Percentiles rank a stretch among this genome's conserved stretches.
phyloP scores from a whole-genome alignment of 2,113 vertebrate genomes.

The Microtus ochrogaster region DNA sequence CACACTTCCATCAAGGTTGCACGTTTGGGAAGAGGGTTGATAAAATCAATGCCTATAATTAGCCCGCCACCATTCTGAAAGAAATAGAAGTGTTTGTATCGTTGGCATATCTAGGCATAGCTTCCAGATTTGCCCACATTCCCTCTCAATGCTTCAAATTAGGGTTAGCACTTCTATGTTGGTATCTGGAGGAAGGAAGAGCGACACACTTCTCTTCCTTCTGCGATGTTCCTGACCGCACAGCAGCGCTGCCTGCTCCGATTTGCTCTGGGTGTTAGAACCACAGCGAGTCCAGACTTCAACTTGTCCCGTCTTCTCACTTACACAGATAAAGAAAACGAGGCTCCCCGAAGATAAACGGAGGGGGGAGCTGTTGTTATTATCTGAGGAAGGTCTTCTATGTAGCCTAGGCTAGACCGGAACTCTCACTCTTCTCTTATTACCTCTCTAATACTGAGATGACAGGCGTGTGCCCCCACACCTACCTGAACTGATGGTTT shows the following conservation, averaged over 20 bases:
- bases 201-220: background rate
- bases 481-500: background rate
- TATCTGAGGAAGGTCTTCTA: background rate
- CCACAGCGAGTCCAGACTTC: background rate
- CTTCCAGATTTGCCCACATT: background rate
- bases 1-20: background rate
- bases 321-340: background rate
- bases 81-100: background rate
- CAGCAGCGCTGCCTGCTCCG: background rate
- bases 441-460: background rate
- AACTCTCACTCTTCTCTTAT: background rate
- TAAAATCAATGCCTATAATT: constrained; percentile 22
- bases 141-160: background rate
- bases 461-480: too few species aligned
- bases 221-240: background rate
- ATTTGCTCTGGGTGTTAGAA: background rate
- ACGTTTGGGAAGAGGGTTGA: constrained; percentile 4
- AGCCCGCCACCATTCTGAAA: constrained; percentile 1
- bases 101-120: background rate
- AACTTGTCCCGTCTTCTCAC: background rate
- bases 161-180: background rate
- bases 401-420: background rate
- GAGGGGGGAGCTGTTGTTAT: background rate
- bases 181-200: background rate
- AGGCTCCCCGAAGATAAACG: background rate